Evolutionary conservation across 2,888 invertebrate genomes (phyloP).

Genomic region (Ophion ellenae): DNA sequence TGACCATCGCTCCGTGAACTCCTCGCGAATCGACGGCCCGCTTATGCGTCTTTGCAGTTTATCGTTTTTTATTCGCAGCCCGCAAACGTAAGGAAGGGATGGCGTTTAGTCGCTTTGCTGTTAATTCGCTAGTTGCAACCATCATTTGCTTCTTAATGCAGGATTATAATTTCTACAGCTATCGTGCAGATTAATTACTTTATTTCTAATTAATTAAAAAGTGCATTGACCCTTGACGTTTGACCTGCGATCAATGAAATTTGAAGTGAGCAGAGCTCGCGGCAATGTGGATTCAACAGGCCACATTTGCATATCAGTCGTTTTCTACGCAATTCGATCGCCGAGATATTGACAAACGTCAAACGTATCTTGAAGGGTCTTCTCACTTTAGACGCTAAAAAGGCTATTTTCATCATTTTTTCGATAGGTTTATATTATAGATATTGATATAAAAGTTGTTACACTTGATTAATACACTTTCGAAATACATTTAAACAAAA

Average conservation of each 20-base stretch:
- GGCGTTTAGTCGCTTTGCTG: too few species aligned
- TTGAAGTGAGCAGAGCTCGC: too few species aligned
- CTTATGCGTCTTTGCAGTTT: not conserved
- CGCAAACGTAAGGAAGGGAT: not conserved
- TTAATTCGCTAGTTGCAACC: not conserved
- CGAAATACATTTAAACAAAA: too few species aligned
- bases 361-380: not conserved
- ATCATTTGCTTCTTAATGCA: not conserved
- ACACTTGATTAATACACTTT: too few species aligned
- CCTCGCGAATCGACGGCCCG: slow-evolving; percentile 8
- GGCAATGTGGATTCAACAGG: too few species aligned
- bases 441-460: too few species aligned
- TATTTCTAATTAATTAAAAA: not conserved
- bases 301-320: not conserved
- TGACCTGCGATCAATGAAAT: too few species aligned
- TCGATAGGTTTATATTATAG: too few species aligned
- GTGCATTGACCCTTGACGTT: not conserved
- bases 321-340: too few species aligned
- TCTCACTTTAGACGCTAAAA: too few species aligned
- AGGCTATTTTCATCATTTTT: too few species aligned
- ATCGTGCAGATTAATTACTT: slow-evolving; percentile 2
- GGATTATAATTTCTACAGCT: not conserved
- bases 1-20: slow-evolving; percentile 6
- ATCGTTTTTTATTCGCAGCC: not conserved
- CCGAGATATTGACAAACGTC: too few species aligned